Conservation (phyloP, 2,888 invertebrate species). For the Endotricha flammealis region DNA sequence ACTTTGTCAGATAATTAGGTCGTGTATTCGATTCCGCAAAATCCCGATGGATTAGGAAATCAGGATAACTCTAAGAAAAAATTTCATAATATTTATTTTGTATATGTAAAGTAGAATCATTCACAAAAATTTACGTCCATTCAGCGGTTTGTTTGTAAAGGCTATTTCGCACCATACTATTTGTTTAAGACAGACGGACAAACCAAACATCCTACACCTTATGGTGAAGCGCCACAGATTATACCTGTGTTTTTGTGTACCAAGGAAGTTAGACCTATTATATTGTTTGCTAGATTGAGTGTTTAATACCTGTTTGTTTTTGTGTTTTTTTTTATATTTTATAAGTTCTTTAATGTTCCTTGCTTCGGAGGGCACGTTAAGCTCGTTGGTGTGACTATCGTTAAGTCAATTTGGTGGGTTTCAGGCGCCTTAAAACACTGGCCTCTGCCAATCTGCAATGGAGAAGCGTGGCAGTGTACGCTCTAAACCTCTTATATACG, state of each 20-base stretch:
- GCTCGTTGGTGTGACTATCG: no score
- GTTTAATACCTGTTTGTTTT: constrained; percentile 29
- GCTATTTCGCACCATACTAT: constrained; percentile 58
- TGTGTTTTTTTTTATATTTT: constrained; percentile 22
- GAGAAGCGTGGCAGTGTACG: no score
- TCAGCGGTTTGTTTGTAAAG: constrained; percentile 53
- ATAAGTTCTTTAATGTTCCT: no score
- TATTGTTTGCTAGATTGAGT: constrained; percentile 26
- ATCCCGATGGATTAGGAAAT: no score
- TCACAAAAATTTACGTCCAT: constrained; percentile 47
- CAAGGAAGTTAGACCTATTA: constrained; percentile 40
- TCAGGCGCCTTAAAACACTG: no score
- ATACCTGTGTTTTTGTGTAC: constrained; percentile 48
- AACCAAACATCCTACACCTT: constrained; percentile 38
- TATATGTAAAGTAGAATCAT: constrained; percentile 34
- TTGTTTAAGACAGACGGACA: constrained; percentile 42
- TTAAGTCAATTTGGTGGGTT: no score
- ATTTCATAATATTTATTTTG: not conserved
- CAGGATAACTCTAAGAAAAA: no score
- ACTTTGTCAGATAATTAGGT: no score
- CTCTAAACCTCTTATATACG: no score
- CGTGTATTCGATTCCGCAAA: no score
- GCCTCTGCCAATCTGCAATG: no score
- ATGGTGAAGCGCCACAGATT: constrained; percentile 67
- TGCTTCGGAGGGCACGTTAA: no score